A percentile compares a stretch with the other conserved stretches of the same genome.
These are phyloP conservation scores for Erannis defoliaria DNA, from an alignment of 2,888 invertebrate species.

Conservation along the genomic window DNA sequence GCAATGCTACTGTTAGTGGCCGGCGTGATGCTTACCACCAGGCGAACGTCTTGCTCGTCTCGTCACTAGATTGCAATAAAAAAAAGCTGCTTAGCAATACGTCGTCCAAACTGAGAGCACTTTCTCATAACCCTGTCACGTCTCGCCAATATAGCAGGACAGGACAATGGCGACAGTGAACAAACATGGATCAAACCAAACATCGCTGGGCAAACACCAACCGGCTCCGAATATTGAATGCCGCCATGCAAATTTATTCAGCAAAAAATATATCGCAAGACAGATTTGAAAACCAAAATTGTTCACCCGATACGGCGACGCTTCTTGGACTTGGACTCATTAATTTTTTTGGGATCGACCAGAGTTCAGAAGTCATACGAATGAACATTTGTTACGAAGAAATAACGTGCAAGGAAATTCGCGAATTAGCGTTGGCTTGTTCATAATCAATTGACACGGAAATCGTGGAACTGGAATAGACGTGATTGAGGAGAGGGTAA, in stretches of 20 bases:
- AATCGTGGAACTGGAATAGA: slow-evolving; percentile 30
- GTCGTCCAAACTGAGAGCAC: slow-evolving; percentile 3
- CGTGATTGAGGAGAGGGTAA: slow-evolving; percentile 28
- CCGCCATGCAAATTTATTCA: slow-evolving; percentile 66
- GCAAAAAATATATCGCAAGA: slow-evolving; percentile 55
- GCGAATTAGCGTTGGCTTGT: slow-evolving; percentile 33
- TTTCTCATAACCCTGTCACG: slow-evolving; percentile 8
- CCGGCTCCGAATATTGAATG: slow-evolving; percentile 57
- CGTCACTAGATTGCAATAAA: no score
- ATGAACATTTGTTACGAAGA: slow-evolving; percentile 29
- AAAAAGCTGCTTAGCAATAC: not conserved
- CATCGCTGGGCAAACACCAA: slow-evolving; percentile 66
- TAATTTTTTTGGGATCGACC: slow-evolving; percentile 44
- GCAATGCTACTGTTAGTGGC: no score
- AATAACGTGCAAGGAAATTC: slow-evolving; percentile 24
- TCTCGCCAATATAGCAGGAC: slow-evolving; percentile 52
- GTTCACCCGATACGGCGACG: slow-evolving; percentile 53
- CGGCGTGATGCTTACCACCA: no score
- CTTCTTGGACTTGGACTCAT: slow-evolving; percentile 46
- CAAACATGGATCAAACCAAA: slow-evolving; percentile 74
- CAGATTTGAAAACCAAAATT: slow-evolving; percentile 55
- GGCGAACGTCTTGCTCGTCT: no score
- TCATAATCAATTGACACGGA: slow-evolving; percentile 45
- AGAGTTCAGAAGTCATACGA: slow-evolving; percentile 18
- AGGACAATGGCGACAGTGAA: slow-evolving; percentile 66